Conservation (phyloP, 2,888 invertebrate genomes). For the Thecophora atra region DNA sequence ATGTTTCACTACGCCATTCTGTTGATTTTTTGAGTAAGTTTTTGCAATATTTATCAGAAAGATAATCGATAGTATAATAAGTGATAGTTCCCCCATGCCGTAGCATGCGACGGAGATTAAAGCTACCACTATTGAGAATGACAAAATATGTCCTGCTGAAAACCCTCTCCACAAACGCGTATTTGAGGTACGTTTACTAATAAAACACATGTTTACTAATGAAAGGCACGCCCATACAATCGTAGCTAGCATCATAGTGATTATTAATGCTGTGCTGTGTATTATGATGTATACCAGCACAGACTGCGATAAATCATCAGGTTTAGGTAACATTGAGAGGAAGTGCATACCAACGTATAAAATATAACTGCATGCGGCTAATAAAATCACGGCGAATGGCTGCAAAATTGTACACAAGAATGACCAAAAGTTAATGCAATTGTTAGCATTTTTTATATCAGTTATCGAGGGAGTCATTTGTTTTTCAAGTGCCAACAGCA, state of each 20-base stretch:
- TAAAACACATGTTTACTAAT: no score
- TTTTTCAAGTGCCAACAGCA: not conserved
- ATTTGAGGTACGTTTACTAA: no score
- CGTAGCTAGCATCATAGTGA: constrained; percentile 50
- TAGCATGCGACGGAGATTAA: constrained; percentile 12
- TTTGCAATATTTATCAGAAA: not conserved
- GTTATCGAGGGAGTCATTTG: not conserved
- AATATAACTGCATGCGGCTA: not conserved
- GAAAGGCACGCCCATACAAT: constrained; percentile 45
- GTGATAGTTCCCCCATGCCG: constrained; percentile 4
- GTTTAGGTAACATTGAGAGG: not conserved
- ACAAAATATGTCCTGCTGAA: not conserved
- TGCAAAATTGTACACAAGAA: not conserved
- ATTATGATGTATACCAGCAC: constrained; percentile 53
- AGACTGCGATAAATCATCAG: constrained; percentile 38
- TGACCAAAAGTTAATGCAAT: not conserved
- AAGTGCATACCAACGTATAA: not conserved
- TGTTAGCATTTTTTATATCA: not conserved
- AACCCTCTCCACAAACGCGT: no score
- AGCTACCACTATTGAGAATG: constrained; percentile 5
- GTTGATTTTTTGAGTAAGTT: not conserved
- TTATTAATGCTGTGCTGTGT: constrained; percentile 54
- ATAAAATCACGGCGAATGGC: not conserved
- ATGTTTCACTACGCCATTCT: not conserved
- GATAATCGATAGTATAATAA: not conserved